Base-by-base conservation (phyloP, 2,797 vertebrate genomes). In the Periparus ater region DNA sequence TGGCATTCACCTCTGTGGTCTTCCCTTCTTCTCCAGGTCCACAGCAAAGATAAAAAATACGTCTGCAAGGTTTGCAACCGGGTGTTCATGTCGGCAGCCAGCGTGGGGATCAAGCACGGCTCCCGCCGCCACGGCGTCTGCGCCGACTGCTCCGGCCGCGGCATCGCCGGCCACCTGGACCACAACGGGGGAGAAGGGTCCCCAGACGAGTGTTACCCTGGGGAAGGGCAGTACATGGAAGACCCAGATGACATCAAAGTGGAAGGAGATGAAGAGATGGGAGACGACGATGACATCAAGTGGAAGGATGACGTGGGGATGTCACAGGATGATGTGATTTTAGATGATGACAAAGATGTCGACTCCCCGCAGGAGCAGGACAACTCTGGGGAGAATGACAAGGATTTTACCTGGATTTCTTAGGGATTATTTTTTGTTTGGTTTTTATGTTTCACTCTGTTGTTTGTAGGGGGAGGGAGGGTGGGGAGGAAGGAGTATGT, bases 21-120 rank as follows among this genome's bases (percentile, higher is more conserved):
- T 2, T 53, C 23, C 23, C 70, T 76, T 23, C 74, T 66, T 63
- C 26, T 74, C 54, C 97, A 99, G 99, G 99, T 99, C 25, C 99
- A 99, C 98, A 99, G 99, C 97, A 99, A 99, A 97, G 99, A 99
- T 90, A 99, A 99, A 97, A 99, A 99, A 92, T 99, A 99, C 3
- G 99, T 99, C 55, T 99, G 99, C 96, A 99, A 99, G 95, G 99
- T 99, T 61, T 99, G 99, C 98, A 99, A 98, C 97, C 97, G 99
- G 1, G 99, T 99, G 89, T 99, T 99, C 97, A 99, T 99, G 99
- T 99, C 99, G 0, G 99, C 99, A 0, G 99, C 99, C 97, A 99
- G 99, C 21, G 99, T 99, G 85, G 99, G 99, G 32, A 99, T 99
- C 96, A 99, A 99, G 95, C 99, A 99, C 4, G 99, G 99, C 95